These are phyloP conservation scores for Petrocephalus schoutedeni DNA, from an alignment of 2,797 vertebrate genomes.

Conservation along the genomic window DNA sequence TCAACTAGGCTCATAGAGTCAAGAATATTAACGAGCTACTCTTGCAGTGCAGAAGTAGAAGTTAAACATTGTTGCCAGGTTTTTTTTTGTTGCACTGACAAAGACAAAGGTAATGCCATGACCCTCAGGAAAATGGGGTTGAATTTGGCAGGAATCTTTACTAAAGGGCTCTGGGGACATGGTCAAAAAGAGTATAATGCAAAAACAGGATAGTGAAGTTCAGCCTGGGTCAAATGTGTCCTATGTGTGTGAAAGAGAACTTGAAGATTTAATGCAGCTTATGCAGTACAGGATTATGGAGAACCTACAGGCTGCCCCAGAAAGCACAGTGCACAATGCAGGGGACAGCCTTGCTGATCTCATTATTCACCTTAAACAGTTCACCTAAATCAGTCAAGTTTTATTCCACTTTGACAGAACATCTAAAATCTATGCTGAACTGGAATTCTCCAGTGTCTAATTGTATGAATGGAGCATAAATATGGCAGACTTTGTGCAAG, in stretches of 20 bases:
- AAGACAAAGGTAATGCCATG: neutral
- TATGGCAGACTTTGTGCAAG: neutral
- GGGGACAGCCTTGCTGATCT: neutral
- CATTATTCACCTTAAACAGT: neutral
- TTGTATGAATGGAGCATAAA: neutral
- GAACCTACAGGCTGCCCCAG: neutral
- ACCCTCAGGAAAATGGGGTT: neutral
- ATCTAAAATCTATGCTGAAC: neutral
- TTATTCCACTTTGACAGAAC: neutral
- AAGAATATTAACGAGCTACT: neutral
- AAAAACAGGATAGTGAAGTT: neutral
- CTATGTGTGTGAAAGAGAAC: neutral
- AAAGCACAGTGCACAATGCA: neutral
- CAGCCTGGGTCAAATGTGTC: neutral
- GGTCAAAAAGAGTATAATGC: neutral
- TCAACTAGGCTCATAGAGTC: neutral
- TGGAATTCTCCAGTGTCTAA: neutral
- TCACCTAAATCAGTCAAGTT: neutral
- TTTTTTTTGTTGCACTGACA: neutral
- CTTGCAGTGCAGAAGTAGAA: neutral
- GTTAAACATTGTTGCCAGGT: neutral
- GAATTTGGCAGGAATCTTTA: neutral
- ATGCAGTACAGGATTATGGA: neutral
- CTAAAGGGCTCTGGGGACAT: neutral
- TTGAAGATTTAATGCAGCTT: neutral